phyloP scores from a whole-genome alignment of 2,113 vertebrate genomes.

The Archilochus colubris region DNA sequence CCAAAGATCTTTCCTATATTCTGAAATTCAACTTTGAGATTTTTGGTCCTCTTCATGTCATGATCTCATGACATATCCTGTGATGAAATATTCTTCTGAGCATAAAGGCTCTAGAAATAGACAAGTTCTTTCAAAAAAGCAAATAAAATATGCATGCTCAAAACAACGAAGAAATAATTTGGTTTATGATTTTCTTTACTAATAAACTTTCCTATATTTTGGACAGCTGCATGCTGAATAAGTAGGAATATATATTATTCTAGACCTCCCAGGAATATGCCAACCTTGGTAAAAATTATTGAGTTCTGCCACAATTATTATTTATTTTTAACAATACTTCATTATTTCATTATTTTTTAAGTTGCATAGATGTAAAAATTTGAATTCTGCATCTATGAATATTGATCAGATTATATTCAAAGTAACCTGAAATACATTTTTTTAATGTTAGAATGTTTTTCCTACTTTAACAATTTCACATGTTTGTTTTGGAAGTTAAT shows the following conservation, averaged over 20 bases:
- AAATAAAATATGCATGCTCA: neutral
- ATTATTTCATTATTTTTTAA: neutral
- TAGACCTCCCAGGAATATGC: neutral
- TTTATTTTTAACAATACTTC: neutral
- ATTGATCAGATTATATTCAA: neutral
- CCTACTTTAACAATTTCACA: conserved; percentile 17
- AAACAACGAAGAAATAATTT: neutral
- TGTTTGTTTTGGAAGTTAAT: conserved; percentile 67
- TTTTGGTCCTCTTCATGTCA: neutral
- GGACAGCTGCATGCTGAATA: neutral
- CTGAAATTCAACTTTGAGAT: neutral
- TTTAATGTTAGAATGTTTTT: neutral
- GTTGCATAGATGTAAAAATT: neutral
- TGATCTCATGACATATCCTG: neutral
- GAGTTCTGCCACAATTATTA: neutral
- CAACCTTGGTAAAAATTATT: neutral
- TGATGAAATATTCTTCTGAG: neutral
- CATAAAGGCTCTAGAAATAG: neutral
- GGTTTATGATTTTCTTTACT: neutral
- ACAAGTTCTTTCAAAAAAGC: neutral
- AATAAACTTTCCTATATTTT: neutral
- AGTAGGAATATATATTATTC: neutral
- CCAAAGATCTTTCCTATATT: neutral
- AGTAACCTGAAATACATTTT: conserved; percentile 6
- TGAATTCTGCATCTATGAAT: neutral